phyloP scores from a whole-genome alignment of 2,113 vertebrate species.

The Elaphurus davidianus region DNA sequence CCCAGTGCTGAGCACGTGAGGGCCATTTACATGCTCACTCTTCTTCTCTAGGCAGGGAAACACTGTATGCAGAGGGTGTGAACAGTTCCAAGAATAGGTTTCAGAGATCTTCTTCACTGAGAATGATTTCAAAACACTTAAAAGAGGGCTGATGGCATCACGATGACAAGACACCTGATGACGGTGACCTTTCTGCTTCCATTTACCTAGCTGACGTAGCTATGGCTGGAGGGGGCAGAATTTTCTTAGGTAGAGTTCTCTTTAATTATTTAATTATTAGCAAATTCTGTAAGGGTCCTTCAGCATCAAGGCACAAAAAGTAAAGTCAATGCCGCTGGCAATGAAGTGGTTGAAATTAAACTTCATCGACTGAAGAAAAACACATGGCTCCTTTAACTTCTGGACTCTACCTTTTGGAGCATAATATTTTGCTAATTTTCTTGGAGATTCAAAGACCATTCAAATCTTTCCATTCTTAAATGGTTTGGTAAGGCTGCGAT shows the following conservation, averaged over 20 bases:
- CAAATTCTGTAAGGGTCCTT: slow-evolving; percentile 86
- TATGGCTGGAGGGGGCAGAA: slow-evolving; percentile 88
- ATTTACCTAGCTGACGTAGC: slow-evolving; percentile 83
- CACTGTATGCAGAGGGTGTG: neutral
- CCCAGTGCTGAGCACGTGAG: neutral
- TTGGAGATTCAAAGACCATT: slow-evolving; percentile 87
- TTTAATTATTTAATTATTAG: slow-evolving; percentile 85
- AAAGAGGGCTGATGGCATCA: slow-evolving; percentile 86
- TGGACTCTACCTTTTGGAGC: slow-evolving; percentile 87
- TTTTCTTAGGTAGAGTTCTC: slow-evolving; percentile 85
- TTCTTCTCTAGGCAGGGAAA: neutral
- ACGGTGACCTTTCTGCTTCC: slow-evolving; percentile 86
- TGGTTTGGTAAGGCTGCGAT: neutral
- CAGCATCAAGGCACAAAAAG: slow-evolving; percentile 34
- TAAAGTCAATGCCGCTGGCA: neutral
- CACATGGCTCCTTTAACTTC: slow-evolving; percentile 71
- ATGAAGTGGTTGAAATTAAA: neutral
- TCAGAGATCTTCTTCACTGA: slow-evolving; percentile 88
- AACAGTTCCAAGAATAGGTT: slow-evolving; percentile 81
- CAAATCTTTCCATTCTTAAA: slow-evolving; percentile 80
- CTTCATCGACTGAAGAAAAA: neutral
- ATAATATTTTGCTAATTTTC: slow-evolving; percentile 88
- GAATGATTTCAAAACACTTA: slow-evolving; percentile 91
- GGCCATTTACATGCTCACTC: neutral
- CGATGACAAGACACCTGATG: slow-evolving; percentile 88